Evolutionary conservation across 37 sponge, comb jelly and placozoan species (phyloP).

Genomic region (Axinella damicornis): DNA sequence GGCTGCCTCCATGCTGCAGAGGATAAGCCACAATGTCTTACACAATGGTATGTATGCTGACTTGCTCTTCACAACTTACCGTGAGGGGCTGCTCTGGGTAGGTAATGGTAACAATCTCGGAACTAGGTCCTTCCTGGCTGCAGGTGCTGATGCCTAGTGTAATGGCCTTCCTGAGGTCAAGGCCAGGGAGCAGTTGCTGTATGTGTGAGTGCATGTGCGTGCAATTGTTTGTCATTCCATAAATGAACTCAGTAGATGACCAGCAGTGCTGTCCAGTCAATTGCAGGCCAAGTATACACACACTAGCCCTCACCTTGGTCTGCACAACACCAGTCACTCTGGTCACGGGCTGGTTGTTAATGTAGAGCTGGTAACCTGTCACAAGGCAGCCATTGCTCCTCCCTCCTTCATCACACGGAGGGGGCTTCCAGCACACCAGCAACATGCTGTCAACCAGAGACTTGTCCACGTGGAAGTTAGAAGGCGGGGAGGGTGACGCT

Average conservation of each 20-base stretch:
- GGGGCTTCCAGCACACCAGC: conserved; percentile 49
- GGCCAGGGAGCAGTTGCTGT: neutral
- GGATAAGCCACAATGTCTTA: too few relatives aligned
- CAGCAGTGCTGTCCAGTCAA: too few relatives aligned
- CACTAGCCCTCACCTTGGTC: conserved; percentile 38
- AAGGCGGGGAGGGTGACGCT: conserved; percentile 13
- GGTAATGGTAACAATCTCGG: neutral
- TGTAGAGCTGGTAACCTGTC: conserved; percentile 46
- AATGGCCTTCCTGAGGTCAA: neutral
- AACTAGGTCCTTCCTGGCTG: conserved; percentile 3
- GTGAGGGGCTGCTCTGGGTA: neutral
- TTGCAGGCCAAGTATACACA: too few relatives aligned
- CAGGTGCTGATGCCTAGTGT: conserved; percentile 17
- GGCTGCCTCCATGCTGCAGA: neutral
- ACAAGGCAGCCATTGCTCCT: conserved; percentile 15
- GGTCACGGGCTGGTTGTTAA: neutral
- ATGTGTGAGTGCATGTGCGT: too few relatives aligned
- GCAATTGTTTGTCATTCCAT: too few relatives aligned
- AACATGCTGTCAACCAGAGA: neutral
- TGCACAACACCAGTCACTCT: conserved; percentile 10
- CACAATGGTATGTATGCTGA: too few relatives aligned
- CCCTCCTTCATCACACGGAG: neutral
- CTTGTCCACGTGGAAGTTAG: neutral
- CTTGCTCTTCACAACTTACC: too few relatives aligned
- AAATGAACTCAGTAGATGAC: too few relatives aligned